Conservation (phyloP, 1,140 invertebrate genomes). For the Drosophila dunni region DNA sequence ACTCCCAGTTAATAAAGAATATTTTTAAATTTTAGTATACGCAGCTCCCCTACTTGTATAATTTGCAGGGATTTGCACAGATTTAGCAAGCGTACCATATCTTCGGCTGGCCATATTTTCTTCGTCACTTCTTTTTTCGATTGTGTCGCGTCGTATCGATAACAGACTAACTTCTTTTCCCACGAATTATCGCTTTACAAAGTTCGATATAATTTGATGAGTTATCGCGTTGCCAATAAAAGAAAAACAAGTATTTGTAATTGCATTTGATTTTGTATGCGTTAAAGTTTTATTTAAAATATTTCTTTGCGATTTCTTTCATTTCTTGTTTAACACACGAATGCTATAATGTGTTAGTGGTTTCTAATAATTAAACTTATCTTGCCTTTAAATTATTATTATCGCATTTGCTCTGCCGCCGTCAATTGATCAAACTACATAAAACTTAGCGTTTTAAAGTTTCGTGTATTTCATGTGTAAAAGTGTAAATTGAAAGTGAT, state of each 20-base stretch:
- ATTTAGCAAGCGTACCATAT: too few species aligned
- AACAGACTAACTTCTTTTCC: not conserved
- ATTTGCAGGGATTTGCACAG: too few species aligned
- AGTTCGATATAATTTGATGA: too few species aligned
- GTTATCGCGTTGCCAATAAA: not conserved
- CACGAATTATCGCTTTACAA: too few species aligned
- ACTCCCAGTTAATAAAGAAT: too few species aligned
- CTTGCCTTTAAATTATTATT: conserved; percentile 73
- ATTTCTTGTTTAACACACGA: conserved; percentile 28
- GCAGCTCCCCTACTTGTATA: too few species aligned
- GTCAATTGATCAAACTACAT: conserved; percentile 37
- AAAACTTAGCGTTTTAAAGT: conserved; percentile 40
- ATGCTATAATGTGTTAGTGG: conserved; percentile 18
- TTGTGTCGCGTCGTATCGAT: not conserved
- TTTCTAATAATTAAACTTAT: conserved; percentile 66
- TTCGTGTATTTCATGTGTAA: conserved; percentile 7
- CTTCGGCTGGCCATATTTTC: too few species aligned
- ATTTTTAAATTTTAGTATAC: too few species aligned
- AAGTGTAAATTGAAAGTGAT: conserved; percentile 18
- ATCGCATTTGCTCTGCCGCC: conserved; percentile 57
- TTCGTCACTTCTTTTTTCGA: too few species aligned
- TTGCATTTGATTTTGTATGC: conserved; percentile 56
- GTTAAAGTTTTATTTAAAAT: conserved; percentile 83
- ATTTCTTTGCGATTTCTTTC: conserved; percentile 65
- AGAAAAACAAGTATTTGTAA: not conserved